Percentiles rank a stretch among this genome's conserved stretches.
phyloP scores from a whole-genome alignment of 2,888 invertebrate species.

The Acanthacorydalis orientalis region DNA sequence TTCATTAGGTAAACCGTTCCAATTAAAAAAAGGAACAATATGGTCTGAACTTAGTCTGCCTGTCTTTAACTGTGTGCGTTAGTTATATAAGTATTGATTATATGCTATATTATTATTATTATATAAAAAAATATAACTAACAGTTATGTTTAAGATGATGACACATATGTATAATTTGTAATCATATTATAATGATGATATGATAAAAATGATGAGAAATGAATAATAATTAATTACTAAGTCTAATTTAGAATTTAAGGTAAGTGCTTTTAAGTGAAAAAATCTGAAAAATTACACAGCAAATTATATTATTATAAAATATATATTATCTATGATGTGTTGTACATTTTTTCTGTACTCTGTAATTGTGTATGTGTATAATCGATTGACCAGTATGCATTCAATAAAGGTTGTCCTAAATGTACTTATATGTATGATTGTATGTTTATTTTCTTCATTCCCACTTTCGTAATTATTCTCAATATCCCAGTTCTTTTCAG shows the following conservation, averaged over 20 bases:
- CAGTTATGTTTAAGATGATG: conserved; percentile 1
- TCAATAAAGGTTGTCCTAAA: conserved; percentile 39
- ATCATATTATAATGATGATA: background rate
- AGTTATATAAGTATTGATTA: conserved; percentile 3
- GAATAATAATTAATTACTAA: conserved; percentile 3
- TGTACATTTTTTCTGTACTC: conserved; percentile 19
- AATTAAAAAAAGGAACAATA: background rate
- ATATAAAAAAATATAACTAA: conserved; percentile 2
- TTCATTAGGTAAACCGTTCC: conserved; percentile 3
- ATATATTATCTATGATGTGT: conserved; percentile 3
- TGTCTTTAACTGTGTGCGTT: conserved; percentile 3
- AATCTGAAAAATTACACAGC: conserved; percentile 3
- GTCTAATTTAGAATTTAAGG: conserved; percentile 15
- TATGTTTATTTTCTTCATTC: background rate
- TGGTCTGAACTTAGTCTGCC: conserved; percentile 8
- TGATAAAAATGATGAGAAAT: background rate
- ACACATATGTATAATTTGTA: background rate
- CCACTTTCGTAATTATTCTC: no score
- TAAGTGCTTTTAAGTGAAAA: conserved; percentile 29
- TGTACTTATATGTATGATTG: conserved; percentile 15
- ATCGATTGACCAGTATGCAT: conserved; percentile 34
- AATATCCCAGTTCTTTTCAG: no score
- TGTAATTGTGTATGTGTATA: conserved; percentile 29
- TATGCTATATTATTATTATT: background rate
- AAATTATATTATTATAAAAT: conserved; percentile 1